A percentile compares a stretch with the other conserved stretches of the same genome.
These are phyloP conservation scores for Paraplagusia blochii DNA, from an alignment of 2,113 vertebrate genomes.

Conservation along the genomic window DNA sequence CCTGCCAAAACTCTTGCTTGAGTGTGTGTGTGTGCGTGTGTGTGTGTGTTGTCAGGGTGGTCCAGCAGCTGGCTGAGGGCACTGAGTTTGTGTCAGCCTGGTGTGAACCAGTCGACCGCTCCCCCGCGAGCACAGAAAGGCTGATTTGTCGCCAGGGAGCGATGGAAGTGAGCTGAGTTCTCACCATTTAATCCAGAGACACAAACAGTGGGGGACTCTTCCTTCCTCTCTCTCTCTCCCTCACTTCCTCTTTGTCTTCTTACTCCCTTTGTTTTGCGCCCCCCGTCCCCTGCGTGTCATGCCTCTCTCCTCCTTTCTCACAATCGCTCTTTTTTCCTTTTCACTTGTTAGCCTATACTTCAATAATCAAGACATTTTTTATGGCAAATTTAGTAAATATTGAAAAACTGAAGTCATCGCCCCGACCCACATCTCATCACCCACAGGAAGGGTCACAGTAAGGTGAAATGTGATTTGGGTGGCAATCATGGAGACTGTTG, in stretches of 20 bases:
- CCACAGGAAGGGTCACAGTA: too few relatives aligned
- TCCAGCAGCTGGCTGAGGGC: constrained; percentile 50
- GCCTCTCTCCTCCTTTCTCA: not conserved
- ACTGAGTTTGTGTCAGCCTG: constrained; percentile 78
- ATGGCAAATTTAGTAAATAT: too few relatives aligned
- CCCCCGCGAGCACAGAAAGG: constrained; percentile 48
- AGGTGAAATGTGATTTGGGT: too few relatives aligned
- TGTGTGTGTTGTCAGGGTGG: constrained; percentile 53
- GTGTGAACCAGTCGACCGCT: constrained; percentile 67
- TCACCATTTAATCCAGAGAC: constrained; percentile 49
- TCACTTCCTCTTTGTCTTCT: constrained; percentile 15
- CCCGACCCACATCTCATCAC: too few relatives aligned
- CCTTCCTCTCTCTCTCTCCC: not conserved
- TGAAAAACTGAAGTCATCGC: too few relatives aligned
- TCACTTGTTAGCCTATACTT: not conserved
- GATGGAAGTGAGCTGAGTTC: constrained; percentile 57
- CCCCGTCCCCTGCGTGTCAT: constrained; percentile 7
- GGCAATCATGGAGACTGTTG: too few relatives aligned
- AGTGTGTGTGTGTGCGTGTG: constrained; percentile 9
- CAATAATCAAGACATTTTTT: too few relatives aligned
- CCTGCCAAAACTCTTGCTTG: too few relatives aligned
- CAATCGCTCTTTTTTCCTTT: not conserved
- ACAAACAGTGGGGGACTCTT: constrained; percentile 32
- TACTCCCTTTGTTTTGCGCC: constrained; percentile 7
- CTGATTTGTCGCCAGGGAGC: constrained; percentile 60